Base-by-base conservation (phyloP, 2,113 vertebrate species). In the rabbit (Oryctolagus cuniculus) region DNA sequence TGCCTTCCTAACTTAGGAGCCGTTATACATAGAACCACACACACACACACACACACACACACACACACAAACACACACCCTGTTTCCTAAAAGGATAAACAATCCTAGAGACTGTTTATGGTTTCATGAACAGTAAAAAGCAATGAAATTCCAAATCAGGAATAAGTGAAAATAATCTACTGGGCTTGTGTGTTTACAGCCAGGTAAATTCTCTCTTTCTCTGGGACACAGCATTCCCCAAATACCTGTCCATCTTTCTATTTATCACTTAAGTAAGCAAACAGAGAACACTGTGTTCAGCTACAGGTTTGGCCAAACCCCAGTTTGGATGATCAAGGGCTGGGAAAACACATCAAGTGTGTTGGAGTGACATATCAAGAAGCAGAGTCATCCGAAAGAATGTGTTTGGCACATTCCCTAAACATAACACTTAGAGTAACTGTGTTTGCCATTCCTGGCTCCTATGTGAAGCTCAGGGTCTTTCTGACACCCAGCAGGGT, bases 221-320 rank as follows among this genome's bases (percentile, higher is more conserved):
- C 44, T 87, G 49, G 31, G 61, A 49, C 44, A 53, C 0, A 67
- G 63, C 73, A 88, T 95, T 87, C 86, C 88, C 38, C 64, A 95
- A 95, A 96, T 91, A 96, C 72, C 44, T 96, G 44, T 51, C 92
- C 82, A 95, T 92, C 93, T 92, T 72, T 73, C 36, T 89, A 80
- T 82, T 93, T 97, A 96, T 93, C 94, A 94, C 67, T 79, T 94
- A 80, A 87, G 86, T 89, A 97, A 95, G 92, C 85, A 95, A 92
- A 95, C 0, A 87, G 53, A 84, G 87, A 96, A 92, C 1, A 0
- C 38, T 69, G 66, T 8, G 58, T 90, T 95, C 38, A 85, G 38
- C 79, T 61, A 79, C 38, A 66, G 89, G 88, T 69, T 58, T 90
- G 84, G 51, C 44, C 85, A 90, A 90, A 92, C 31, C 70, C 77